phyloP scores from a whole-genome alignment of 2,113 vertebrate species.

The Myotis yumanensis region DNA sequence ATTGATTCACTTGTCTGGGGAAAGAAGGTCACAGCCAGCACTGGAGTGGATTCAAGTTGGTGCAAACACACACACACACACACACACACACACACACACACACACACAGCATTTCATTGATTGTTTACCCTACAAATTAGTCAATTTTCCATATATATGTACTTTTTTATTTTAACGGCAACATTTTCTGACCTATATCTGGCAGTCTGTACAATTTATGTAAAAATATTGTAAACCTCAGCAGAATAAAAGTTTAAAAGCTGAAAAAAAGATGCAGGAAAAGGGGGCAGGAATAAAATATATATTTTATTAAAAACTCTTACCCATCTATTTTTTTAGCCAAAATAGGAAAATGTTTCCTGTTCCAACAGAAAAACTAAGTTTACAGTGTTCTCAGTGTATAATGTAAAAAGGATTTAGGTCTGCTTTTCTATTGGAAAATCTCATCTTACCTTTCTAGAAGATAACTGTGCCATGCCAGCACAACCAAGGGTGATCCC shows the following conservation, averaged over 20 bases:
- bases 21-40: background rate
- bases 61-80: background rate
- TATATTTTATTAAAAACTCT: background rate
- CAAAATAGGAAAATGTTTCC: background rate
- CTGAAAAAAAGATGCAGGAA: background rate
- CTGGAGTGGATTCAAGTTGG: background rate
- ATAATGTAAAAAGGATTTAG: background rate
- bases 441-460: background rate
- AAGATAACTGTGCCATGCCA: too few species aligned
- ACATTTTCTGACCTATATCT: background rate
- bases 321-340: background rate
- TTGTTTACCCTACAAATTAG: background rate
- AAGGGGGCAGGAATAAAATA: background rate
- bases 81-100: background rate
- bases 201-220: background rate
- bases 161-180: background rate
- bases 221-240: background rate
- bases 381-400: background rate
- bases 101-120: background rate
- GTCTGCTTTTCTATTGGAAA: background rate
- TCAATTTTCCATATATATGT: background rate
- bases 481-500: too few species aligned
- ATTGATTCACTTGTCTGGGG: background rate
- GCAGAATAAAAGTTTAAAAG: conserved; percentile 3
- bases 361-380: background rate